A percentile compares a stretch with the other conserved stretches of the same genome.
Conservation (phyloP, 2,113 vertebrate genomes). For the Pyrgilauda ruficollis region DNA sequence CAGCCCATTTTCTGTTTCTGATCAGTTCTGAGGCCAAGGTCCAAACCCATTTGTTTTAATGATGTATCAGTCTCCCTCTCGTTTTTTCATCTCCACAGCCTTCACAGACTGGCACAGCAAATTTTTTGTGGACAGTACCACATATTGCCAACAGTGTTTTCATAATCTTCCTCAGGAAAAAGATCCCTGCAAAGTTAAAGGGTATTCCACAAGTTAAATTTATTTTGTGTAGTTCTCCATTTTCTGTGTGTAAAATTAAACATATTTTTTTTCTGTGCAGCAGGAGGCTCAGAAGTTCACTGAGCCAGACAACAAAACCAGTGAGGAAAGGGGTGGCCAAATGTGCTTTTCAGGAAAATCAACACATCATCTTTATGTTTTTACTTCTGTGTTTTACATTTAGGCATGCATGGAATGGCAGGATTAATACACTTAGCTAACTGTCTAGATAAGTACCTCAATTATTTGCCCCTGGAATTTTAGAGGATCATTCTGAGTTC, state of each 20-base stretch:
- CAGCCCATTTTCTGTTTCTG: not conserved
- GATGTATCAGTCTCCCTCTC: not conserved
- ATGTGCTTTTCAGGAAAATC: not conserved
- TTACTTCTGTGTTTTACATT: not conserved
- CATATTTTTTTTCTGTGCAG: not conserved
- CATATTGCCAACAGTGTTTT: not conserved
- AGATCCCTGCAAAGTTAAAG: not conserved
- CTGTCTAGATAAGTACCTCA: not conserved
- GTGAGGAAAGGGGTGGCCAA: not conserved
- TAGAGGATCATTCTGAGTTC: not conserved
- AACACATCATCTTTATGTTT: not conserved
- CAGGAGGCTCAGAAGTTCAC: not conserved
- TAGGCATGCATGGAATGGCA: not conserved
- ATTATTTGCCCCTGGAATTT: not conserved
- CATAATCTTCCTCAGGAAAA: not conserved
- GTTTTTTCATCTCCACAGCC: not conserved
- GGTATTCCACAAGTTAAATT: not conserved
- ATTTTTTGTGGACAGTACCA: not conserved
- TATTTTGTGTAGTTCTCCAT: not conserved
- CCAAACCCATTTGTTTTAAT: not conserved
- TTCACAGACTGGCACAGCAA: not conserved
- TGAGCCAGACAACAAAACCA: not conserved
- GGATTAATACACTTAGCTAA: not conserved
- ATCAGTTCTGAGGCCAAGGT: not conserved
- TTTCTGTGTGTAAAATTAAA: not conserved